Base-by-base conservation (phyloP, 2,797 vertebrate genomes). In the Sebastes melanostomus region DNA sequence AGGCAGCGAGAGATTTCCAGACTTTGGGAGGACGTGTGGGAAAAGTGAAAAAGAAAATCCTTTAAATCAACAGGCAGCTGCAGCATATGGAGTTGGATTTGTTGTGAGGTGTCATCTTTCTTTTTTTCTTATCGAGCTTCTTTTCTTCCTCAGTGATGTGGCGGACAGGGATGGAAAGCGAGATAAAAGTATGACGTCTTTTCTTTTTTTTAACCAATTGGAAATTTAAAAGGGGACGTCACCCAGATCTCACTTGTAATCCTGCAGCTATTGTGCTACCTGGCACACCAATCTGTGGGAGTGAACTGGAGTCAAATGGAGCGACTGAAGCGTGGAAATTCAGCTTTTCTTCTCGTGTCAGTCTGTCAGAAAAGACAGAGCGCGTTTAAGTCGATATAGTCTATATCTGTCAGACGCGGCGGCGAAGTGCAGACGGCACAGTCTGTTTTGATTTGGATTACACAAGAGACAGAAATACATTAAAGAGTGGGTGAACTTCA, bases 251-350 rank as follows among this genome's bases (percentile, higher is more conserved):
- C 69, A 34, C 38, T 6, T n/a, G 60, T 91, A 89, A 92, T 92
- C 88, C 87, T 30, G 1, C 74, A 69, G 42, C 85, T 55, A 85
- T 92, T 92, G 91, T 93, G 74, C 65, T 24, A n/a, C 32, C 65
- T 11, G 50, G 75, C 68, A 85, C 66, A 77, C 58, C 90, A 92
- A 93, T 93, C 89, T 89, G 73, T 63, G 86, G 70, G 90, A 92
- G 91, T 89, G 88, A 88, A 72, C 67, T 22, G 0, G 1, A 74
- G 67, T 82, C 82, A 82, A 92, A 89, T 32, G 34, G 82, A 83
- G 10, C 18, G 67, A 77, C 6, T 84, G 75, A 79, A 79, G 93
- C 82, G 30, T 75, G 62, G 62, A 88, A 71, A 78, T 38, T 61
- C n/a, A 8, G 52, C 82, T 85, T 84, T 87, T 88, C 67, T 89